Base-by-base conservation (phyloP, 2,888 invertebrate species). In the Rotaria magnacalcarata region DNA sequence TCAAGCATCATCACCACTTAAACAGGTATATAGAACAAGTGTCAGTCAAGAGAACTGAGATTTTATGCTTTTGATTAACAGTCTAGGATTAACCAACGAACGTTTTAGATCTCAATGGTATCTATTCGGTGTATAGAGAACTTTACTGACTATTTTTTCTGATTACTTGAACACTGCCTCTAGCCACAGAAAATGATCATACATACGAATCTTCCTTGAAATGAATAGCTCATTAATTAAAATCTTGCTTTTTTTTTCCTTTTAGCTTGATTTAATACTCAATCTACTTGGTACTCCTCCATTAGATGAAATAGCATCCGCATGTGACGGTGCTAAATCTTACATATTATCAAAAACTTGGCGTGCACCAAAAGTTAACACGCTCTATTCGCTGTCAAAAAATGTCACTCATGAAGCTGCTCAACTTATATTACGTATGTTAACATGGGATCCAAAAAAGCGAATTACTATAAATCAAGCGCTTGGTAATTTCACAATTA, bases 1-100 rank as follows among this genome's bases (percentile, higher is more conserved):
- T 93, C 97, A 97, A 92, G 98, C 98, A 80, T 96, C 96, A 92
- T 97, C 95, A 92, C 97, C 98, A 41, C 95, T 98, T 88, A 96
- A 97, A 92, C 96, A 96, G 47, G 80, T 80, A 41, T 11, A 34
- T 34, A 34, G 34, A 34, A 2, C 34, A 34, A 34, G 34, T 34
- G 34, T 34, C 34, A 34, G 2, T 34, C 34, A 34, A 34, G 34
- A 34, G 34, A 34, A 2, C 34, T 34, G 34, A 34, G 34, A 34
- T 52, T 11, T 16, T 52, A 16, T 52, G 52, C 16, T 52, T 52
- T 52, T 16, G 14, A 14, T 52, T 2, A 52, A 8, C 52, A 52
- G 47, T 47, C 7, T 47, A 11, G 47, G 11, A 11, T 47, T 2
- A 52, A 52, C 52, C 16, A 52, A 52, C 3, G 52, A 52, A 52